Evolutionary conservation across 2,113 vertebrate genomes (phyloP).

Genomic region (Prionailurus bengalensis): DNA sequence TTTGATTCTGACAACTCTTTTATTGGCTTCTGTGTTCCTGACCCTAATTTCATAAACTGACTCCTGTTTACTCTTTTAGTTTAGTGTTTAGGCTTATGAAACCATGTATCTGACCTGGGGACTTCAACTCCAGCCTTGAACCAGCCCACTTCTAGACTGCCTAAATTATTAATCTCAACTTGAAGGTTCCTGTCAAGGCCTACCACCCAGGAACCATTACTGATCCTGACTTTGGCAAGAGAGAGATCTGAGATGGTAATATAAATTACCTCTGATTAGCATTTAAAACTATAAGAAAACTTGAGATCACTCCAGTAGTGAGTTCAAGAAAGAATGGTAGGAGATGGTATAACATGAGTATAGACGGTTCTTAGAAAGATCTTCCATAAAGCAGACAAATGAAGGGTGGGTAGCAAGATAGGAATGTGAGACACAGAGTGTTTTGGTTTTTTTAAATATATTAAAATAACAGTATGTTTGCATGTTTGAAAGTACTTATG

Average conservation of each 20-base stretch:
- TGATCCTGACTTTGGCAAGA: background rate
- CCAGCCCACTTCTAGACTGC: background rate
- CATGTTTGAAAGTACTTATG: background rate
- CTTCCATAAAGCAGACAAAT: background rate
- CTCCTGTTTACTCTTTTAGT: background rate
- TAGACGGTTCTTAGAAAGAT: background rate
- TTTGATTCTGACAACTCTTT: background rate
- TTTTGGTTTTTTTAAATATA: background rate
- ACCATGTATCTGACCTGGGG: background rate
- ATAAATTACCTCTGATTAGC: background rate
- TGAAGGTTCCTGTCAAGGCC: background rate
- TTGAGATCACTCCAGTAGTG: background rate
- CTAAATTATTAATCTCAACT: background rate
- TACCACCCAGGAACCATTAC: background rate
- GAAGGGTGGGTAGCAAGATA: background rate
- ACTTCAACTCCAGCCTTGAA: background rate
- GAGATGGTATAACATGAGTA: background rate
- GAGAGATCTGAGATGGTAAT: background rate
- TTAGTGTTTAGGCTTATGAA: background rate
- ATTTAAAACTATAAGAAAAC: background rate
- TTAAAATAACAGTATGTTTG: background rate
- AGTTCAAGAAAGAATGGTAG: background rate
- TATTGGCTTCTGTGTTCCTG: conserved; percentile 58
- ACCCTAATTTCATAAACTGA: background rate
- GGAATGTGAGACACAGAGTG: background rate